phyloP scores from a whole-genome alignment of 2,888 invertebrate genomes.

The Antheraea assamensis region DNA sequence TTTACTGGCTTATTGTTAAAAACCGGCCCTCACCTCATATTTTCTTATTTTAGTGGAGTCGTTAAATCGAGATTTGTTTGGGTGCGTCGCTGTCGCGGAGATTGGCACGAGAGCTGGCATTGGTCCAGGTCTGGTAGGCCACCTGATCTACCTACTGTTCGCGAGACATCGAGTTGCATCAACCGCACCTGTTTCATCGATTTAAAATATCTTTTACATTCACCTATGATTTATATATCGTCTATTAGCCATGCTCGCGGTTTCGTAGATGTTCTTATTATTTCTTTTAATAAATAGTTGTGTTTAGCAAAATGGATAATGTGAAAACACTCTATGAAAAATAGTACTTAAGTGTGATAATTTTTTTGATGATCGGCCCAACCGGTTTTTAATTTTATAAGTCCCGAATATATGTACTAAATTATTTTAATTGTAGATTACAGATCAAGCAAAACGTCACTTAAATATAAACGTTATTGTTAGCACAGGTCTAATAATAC shows the following conservation, averaged over 20 bases:
- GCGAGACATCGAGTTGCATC: conserved; percentile 3
- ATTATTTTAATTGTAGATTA: too few species aligned
- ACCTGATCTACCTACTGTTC: neutral
- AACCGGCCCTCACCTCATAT: conserved; percentile 28
- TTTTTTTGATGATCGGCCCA: too few species aligned
- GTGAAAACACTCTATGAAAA: too few species aligned
- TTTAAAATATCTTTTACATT: neutral
- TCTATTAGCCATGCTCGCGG: neutral
- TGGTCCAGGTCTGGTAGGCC: conserved; percentile 37
- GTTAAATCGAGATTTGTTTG: conserved; percentile 59
- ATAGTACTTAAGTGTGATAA: too few species aligned
- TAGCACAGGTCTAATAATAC: too few species aligned
- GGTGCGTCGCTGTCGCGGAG: conserved; percentile 44
- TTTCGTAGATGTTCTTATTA: neutral
- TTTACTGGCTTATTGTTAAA: conserved; percentile 53
- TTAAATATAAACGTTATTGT: too few species aligned
- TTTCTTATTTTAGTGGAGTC: conserved; percentile 47
- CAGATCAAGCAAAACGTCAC: too few species aligned
- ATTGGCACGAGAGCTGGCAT: conserved; percentile 48
- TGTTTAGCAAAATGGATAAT: too few species aligned
- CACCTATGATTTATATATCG: neutral
- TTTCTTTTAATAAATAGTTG: neutral
- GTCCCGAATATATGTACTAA: too few species aligned
- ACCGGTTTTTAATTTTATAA: too few species aligned
- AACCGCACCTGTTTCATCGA: neutral